Base-by-base conservation (phyloP, 64 coral and sea anemone species). In the Montipora foliosa region DNA sequence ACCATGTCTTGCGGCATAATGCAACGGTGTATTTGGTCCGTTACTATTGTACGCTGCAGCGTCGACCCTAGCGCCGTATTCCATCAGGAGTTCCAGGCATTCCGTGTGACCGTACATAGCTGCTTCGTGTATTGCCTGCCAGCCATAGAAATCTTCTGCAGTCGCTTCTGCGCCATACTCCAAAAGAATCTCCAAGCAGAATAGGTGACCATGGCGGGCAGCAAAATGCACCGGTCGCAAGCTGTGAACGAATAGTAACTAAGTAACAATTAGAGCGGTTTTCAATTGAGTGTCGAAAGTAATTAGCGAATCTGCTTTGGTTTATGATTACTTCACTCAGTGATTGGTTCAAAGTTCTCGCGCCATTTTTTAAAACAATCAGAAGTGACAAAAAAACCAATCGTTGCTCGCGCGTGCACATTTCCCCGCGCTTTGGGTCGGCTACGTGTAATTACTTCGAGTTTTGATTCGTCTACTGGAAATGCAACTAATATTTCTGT, bases 71-170 rank as follows among this genome's bases (percentile, higher is more conserved):
- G 88, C 79, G 6, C 88, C 93, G 47, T 14, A 9, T 69, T 76
- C 59, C 60, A 95, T 47, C 14, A 95, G 71, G 16, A 86, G 19
- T 80, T 83, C 59, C 15, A 95, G 80, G 47, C 88, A 90, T 15
- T 95, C 79, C 14, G 64, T 15, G 79, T 87, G 93, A 2, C 93
- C 93, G 47, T 95, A 29, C 11, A 95, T 61, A 13, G 87, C 75
- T 12, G 88, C 88, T 29, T 95, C 93, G 74, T 95, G 93, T 49
- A 95, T 90, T 2, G 93, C 71, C 20, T 89, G 93, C 93, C 93
- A 95, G 25, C 88, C 93, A 11, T 95, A 79, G 45, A 84, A 90
- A 53, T 95, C 87, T 55, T 86, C 93, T 4, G 24, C 88, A 37
- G 75, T 79, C 17, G 77, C 93, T 20, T 95, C 93, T 66, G 93